Percentiles rank a stretch among this genome's conserved stretches.
phyloP scores from a whole-genome alignment of 2,113 vertebrate species.

The Upupa epops region DNA sequence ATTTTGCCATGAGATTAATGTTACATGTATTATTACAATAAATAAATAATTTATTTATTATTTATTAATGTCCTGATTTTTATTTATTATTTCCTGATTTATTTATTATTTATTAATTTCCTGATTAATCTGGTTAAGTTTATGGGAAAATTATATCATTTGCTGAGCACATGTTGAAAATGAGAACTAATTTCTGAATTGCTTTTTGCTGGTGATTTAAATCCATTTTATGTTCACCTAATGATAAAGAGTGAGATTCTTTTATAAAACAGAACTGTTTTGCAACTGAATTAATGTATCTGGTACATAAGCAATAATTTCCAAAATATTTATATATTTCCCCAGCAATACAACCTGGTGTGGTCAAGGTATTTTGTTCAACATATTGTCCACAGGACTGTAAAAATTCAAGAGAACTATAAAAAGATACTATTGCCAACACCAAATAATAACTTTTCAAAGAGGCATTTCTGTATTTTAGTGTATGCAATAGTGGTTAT shows the following conservation, averaged over 20 bases:
- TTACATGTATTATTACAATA: neutral
- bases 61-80: neutral
- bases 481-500: neutral
- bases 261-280: neutral
- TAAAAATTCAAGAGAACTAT: neutral
- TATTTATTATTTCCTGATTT: too few species aligned
- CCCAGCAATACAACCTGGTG: neutral
- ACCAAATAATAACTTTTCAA: neutral
- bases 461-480: neutral
- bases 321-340: neutral
- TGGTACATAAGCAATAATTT: neutral
- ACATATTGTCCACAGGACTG: neutral
- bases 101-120: neutral
- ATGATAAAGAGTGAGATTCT: neutral
- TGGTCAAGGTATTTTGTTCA: neutral
- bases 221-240: neutral
- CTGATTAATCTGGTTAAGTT: neutral
- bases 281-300: neutral
- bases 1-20: neutral
- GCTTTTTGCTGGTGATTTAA: neutral
- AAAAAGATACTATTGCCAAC: neutral
- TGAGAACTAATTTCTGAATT: neutral
- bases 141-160: neutral
- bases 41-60: too few species aligned
- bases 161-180: neutral